Evolutionary conservation across 2,113 vertebrate species (phyloP), one percentile per base, ranked within the genome.

Genomic region (Solenodon paradoxus): DNA sequence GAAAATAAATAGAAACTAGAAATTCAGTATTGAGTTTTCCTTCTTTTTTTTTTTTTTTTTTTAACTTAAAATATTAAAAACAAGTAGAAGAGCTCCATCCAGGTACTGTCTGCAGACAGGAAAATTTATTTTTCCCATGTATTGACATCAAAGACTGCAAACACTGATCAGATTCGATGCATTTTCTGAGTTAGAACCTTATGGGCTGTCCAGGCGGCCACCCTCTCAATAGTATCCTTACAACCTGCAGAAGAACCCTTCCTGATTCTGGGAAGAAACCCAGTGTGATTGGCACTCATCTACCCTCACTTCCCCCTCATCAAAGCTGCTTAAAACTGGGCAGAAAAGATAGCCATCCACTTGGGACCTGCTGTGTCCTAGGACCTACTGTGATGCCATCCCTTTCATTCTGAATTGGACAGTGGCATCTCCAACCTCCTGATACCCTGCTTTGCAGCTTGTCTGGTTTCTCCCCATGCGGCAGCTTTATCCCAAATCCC

Each of bases 101-200:
- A 49, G 79, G 13, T 63, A 19, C 68, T 28, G 55, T 74, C 92
- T 81, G 20, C 92, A 88, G 94, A 88, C 64, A 49, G 88, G 49
- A 61, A 49, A 30, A 30, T 92, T 75, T 88, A 26, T 95, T 96
- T 92, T 49, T 78, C 72, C 91, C 30, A 3, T 82, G 55, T 51
- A 26, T 42, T 42, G n/a, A 16, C 83, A 83, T 63, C 78, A 83
- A 95, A 75, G 38, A 51, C 95, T 69, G 75, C 63, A 92, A 92
- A 92, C n/a, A 40, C 79, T 95, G 87, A 94, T 96, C 94, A 87
- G 47, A 94, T 93, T 80, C 57, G n/a, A 78, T 95, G 68, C 38
- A 51, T 96, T 94, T 91, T 92, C 94, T 96, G 87, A 89, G 16
- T 89, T 92, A 89, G 86, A 84, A 96, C 87, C 2, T 2, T 71